Conservation (phyloP, 2,113 vertebrate species). For the Haemorhous mexicanus region DNA sequence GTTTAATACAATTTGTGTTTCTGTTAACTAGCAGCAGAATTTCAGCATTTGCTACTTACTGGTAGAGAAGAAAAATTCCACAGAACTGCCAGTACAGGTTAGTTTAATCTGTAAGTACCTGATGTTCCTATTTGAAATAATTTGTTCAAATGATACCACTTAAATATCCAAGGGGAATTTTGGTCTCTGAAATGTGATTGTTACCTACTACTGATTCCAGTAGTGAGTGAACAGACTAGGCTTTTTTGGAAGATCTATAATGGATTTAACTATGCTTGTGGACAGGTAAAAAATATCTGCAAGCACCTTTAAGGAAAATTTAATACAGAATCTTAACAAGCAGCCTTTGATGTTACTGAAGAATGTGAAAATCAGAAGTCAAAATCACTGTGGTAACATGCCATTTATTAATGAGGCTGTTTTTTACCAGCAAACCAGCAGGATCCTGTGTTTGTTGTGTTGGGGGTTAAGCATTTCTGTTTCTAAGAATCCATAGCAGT, state of each 20-base stretch:
- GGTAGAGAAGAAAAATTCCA: constrained; percentile 90
- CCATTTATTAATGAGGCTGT: background rate
- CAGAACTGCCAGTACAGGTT: constrained; percentile 94
- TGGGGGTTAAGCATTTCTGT: background rate
- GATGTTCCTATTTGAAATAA: constrained; percentile 80
- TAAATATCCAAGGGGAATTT: constrained; percentile 68
- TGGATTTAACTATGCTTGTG: background rate
- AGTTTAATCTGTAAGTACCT: constrained; percentile 97
- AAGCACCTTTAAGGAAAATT: background rate
- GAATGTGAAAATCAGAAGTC: background rate
- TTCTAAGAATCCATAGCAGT: background rate
- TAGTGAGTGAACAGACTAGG: background rate
- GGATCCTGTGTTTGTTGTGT: background rate
- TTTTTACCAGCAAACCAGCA: background rate
- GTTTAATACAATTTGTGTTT: constrained; percentile 91
- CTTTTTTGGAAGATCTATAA: background rate
- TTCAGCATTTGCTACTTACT: constrained; percentile 90
- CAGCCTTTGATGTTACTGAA: background rate
- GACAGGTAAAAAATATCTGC: background rate
- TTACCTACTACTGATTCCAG: constrained; percentile 23
- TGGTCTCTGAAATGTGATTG: constrained; percentile 68
- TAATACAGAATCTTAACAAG: background rate
- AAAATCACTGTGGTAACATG: background rate
- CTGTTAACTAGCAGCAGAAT: constrained; percentile 93
- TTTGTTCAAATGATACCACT: constrained; percentile 74